Evolutionary conservation across 2,113 vertebrate species (phyloP), one percentile per base, ranked within the genome.

Genomic region (zebrafish (Danio rerio)): DNA sequence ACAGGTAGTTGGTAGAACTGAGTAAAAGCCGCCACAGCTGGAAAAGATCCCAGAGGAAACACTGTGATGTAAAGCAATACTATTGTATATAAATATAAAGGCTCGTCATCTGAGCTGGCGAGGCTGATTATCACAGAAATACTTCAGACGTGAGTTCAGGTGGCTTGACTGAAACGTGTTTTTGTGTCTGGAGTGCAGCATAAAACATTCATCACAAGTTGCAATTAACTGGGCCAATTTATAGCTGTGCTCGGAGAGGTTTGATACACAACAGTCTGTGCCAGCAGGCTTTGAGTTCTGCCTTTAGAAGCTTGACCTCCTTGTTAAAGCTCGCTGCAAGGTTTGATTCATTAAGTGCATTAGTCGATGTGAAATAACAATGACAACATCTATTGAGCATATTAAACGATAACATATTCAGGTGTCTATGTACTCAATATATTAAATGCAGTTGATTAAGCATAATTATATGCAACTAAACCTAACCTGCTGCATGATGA

Each of bases 201-300:
- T 42, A 59, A 75, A 75, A 47, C 73, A 75, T 59, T 75, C 56
- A n/a, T 59, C 72, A 59, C 56, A 47, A 59, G 72, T 45, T 61
- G 73, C 42, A 61, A 75, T 75, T 75, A 75, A 75, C 43, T 7
- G 47, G 16, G 16, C n/a, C 55, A 75, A 59, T 75, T 47, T 75
- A 59, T 47, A 16, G 72, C 72, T 20, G n/a, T 11, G 42, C 6
- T 5, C 5, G 42, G 53, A 13, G 72, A 75, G 55, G 45, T 58
- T 20, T 59, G 40, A 75, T 47, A 58, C 53, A 45, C 58, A 43
- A 5, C 53, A n/a, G 3, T 58, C 15, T 5, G 13, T 18, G 71
- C 15, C 52, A 18, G 52, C 50, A 10, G 50, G 50, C 2, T 42
- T 21, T 52, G 49, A 72, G 31, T 72, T 52, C 20, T 15, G 40